These are phyloP conservation scores for Microplitis mediator DNA, from an alignment of 1,140 invertebrate species.

Conservation along the genomic window DNA sequence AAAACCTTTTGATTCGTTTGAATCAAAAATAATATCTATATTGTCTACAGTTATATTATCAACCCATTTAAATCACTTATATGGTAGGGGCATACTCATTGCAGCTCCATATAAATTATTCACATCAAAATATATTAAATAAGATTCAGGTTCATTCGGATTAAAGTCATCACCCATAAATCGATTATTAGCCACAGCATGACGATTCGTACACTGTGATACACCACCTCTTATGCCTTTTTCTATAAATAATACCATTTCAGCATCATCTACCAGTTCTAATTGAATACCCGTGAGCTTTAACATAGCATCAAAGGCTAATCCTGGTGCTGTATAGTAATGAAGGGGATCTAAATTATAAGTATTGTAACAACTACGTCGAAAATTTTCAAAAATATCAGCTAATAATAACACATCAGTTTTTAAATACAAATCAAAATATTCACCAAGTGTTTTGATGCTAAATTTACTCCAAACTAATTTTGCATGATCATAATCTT, in stretches of 20 bases:
- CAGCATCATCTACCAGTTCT: not conserved
- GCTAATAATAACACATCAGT: slow-evolving; percentile 26
- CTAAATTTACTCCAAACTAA: slow-evolving; percentile 53
- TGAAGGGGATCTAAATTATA: slow-evolving; percentile 49
- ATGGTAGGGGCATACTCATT: slow-evolving; percentile 53
- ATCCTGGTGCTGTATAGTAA: slow-evolving; percentile 40
- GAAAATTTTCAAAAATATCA: slow-evolving; percentile 63
- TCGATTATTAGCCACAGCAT: slow-evolving; percentile 58
- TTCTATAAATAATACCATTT: slow-evolving; percentile 45
- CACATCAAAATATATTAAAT: slow-evolving; percentile 60
- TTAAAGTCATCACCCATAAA: slow-evolving; percentile 54
- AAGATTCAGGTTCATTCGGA: slow-evolving; percentile 42
- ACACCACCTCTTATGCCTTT: slow-evolving; percentile 49
- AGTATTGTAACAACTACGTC: slow-evolving; percentile 35
- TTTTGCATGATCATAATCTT: slow-evolving; percentile 49
- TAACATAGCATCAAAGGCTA: not conserved
- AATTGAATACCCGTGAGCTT: not conserved
- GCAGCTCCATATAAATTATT: slow-evolving; percentile 65
- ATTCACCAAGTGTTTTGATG: slow-evolving; percentile 50
- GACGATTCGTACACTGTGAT: slow-evolving; percentile 47
- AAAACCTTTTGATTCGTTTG: not conserved
- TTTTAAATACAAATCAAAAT: slow-evolving; percentile 52
- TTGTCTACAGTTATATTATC: slow-evolving; percentile 1
- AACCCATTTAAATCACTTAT: slow-evolving; percentile 56
- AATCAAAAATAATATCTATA: not conserved